Percentiles rank a stretch among this genome's conserved stretches.
These are phyloP conservation scores for Cygnus atratus DNA, from an alignment of 2,113 vertebrate species.

Conservation along the genomic window DNA sequence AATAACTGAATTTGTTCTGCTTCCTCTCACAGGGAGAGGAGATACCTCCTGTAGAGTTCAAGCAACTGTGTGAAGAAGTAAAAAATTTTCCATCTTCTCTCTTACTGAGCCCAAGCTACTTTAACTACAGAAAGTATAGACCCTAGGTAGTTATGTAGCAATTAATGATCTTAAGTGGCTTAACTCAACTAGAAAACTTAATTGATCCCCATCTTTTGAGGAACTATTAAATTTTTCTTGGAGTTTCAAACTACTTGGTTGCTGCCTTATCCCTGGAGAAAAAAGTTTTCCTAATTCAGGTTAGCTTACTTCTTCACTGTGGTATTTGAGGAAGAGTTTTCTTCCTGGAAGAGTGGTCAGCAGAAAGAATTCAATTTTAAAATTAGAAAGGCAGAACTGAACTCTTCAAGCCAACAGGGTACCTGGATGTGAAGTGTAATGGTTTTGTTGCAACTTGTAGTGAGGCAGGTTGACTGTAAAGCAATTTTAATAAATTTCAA, in stretches of 20 bases:
- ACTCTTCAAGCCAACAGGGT: accelerated
- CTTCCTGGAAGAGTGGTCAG: neutral
- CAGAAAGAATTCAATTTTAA: neutral
- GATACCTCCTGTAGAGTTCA: neutral
- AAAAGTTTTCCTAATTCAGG: neutral
- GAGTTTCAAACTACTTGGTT: neutral
- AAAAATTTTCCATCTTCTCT: neutral
- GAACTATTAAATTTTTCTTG: neutral
- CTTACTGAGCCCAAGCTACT: neutral
- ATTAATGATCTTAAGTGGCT: neutral
- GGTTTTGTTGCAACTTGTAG: neutral
- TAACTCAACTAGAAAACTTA: neutral
- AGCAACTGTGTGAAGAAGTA: neutral
- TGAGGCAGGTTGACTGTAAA: neutral
- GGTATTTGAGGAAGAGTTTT: neutral
- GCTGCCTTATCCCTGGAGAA: neutral
- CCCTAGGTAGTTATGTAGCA: neutral
- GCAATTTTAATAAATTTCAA: neutral
- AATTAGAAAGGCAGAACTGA: neutral
- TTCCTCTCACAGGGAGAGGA: neutral
- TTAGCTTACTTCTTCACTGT: neutral
- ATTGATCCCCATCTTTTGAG: neutral
- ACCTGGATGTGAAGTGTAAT: neutral
- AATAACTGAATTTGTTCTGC: neutral
- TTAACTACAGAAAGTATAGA: neutral